Evolutionary conservation across 2,888 invertebrate species (phyloP).

Genomic region (Rhamphomyia laevipes): DNA sequence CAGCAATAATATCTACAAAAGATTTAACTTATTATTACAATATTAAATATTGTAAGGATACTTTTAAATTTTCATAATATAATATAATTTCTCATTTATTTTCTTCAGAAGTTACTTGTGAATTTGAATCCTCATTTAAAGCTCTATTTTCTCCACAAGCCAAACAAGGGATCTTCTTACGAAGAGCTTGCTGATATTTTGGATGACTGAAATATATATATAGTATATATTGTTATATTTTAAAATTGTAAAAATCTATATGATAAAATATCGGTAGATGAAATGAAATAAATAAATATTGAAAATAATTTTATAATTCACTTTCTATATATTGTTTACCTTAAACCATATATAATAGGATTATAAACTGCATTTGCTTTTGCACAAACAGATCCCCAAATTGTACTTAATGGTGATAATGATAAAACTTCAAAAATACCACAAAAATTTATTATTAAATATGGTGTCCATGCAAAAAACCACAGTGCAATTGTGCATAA

Average conservation of each 20-base stretch:
- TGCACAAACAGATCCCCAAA: constrained; percentile 48
- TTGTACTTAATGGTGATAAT: constrained; percentile 42
- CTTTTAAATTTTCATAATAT: too few relatives aligned
- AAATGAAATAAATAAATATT: constrained; percentile 12
- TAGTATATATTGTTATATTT: neutral
- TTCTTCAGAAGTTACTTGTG: neutral
- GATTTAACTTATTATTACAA: too few relatives aligned
- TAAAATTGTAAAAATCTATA: neutral
- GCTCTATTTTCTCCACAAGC: neutral
- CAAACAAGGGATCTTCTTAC: constrained; percentile 46
- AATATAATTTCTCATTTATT: too few relatives aligned
- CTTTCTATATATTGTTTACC: constrained; percentile 35
- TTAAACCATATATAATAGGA: constrained; percentile 48
- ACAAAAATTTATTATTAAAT: constrained; percentile 43
- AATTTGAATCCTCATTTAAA: neutral
- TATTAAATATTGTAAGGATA: too few relatives aligned
- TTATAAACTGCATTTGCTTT: constrained; percentile 48
- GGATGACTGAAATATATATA: constrained; percentile 41
- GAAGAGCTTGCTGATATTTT: constrained; percentile 48
- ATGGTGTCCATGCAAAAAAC: constrained; percentile 56
- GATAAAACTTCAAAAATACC: constrained; percentile 40
- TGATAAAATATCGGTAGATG: too few relatives aligned
- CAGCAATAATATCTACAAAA: too few relatives aligned
- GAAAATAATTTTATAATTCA: neutral
- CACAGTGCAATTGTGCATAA: constrained; percentile 50